Conservation (phyloP, 1,140 invertebrate species). For the Trichogramma pretiosum region DNA sequence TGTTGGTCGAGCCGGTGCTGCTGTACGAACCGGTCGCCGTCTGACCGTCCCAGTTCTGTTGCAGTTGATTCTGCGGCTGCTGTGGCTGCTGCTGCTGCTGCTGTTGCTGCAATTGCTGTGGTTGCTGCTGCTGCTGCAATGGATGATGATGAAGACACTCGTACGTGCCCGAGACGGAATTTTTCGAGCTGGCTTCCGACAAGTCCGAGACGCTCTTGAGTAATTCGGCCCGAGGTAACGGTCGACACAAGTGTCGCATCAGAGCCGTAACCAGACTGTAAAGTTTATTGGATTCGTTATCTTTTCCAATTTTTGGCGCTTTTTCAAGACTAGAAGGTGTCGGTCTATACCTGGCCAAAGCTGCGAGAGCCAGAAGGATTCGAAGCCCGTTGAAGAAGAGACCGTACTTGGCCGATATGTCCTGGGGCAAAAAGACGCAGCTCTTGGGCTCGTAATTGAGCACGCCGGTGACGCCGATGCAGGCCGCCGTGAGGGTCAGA, state of each 20-base stretch:
- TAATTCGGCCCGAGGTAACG: conserved; percentile 32
- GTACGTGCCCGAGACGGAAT: conserved; percentile 32
- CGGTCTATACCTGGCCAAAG: conserved; percentile 22
- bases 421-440: conserved; percentile 43
- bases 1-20: conserved; percentile 40
- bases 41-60: conserved; percentile 28
- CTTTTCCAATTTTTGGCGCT: not conserved
- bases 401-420: conserved; percentile 44
- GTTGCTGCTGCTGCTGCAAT: not conserved
- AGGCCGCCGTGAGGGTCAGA: conserved; percentile 43
- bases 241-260: conserved; percentile 30
- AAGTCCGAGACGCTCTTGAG: conserved; percentile 37
- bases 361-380: conserved; percentile 33
- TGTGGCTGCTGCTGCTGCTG: not conserved
- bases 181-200: conserved; percentile 39
- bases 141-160: conserved; percentile 31
- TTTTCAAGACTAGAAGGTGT: too few relatives aligned
- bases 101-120: not conserved
- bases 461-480: conserved; percentile 43
- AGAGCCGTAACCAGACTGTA: conserved; percentile 27
- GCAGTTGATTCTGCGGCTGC: not conserved
- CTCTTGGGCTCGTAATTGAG: conserved; percentile 38
- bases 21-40: conserved; percentile 38
- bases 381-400: conserved; percentile 46
- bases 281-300: too few relatives aligned